phyloP scores from a whole-genome alignment of 2,888 invertebrate genomes.

The Halocaridina rubra region DNA sequence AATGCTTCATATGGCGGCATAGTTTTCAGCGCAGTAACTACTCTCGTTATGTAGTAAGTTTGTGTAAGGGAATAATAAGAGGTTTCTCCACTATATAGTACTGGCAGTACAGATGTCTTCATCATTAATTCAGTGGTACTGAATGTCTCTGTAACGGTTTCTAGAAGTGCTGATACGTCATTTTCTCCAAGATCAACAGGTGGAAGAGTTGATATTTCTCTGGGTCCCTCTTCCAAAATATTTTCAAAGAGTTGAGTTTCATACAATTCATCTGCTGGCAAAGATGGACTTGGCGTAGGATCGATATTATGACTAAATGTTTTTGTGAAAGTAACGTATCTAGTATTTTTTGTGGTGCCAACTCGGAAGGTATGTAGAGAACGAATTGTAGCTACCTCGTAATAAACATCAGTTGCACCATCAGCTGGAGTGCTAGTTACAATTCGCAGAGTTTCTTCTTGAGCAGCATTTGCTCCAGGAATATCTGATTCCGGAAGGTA shows the following conservation, averaged over 20 bases:
- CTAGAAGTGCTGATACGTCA: slow-evolving; percentile 73
- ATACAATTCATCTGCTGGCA: slow-evolving; percentile 79
- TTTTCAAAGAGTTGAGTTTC: slow-evolving; percentile 72
- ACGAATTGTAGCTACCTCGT: slow-evolving; percentile 59
- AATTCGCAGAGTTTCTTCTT: slow-evolving; percentile 56
- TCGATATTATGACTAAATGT: slow-evolving; percentile 55
- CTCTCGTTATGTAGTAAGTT: slow-evolving; percentile 86
- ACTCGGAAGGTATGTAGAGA: slow-evolving; percentile 61
- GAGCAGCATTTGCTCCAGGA: slow-evolving; percentile 1
- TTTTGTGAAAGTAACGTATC: slow-evolving; percentile 61
- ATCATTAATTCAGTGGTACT: slow-evolving; percentile 89
- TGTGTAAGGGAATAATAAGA: slow-evolving; percentile 84
- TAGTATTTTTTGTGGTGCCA: slow-evolving; percentile 59
- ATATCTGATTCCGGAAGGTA: slow-evolving; percentile 27
- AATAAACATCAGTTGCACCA: slow-evolving; percentile 31
- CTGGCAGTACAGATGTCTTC: slow-evolving; percentile 89
- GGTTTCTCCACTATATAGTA: slow-evolving; percentile 79
- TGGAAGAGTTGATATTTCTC: slow-evolving; percentile 80
- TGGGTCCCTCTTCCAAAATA: slow-evolving; percentile 64
- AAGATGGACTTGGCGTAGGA: slow-evolving; percentile 69
- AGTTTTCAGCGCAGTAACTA: slow-evolving; percentile 91
- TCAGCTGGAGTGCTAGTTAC: slow-evolving; percentile 39
- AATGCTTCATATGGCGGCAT: slow-evolving; percentile 87
- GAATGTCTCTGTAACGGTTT: slow-evolving; percentile 90
- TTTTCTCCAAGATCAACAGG: slow-evolving; percentile 86